phyloP scores from a whole-genome alignment of 2,113 vertebrate genomes.

The Cryptotis parvus region DNA sequence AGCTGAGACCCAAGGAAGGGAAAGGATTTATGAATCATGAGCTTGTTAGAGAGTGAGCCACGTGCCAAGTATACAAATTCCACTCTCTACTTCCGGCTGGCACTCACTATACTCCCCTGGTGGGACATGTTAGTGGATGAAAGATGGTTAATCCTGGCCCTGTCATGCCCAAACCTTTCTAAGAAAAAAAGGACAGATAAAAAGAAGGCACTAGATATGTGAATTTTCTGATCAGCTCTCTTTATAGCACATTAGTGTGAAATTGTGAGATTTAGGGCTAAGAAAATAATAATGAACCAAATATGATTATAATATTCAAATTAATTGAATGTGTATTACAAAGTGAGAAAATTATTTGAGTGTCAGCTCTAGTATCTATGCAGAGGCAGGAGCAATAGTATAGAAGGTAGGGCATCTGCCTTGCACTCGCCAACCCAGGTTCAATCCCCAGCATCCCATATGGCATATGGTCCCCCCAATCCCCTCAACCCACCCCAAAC shows the following conservation, averaged over 20 bases:
- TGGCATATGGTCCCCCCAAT: too few relatives aligned
- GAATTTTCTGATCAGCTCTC: not conserved
- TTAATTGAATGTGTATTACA: conserved; percentile 47
- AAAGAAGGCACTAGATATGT: not conserved
- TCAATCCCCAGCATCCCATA: too few relatives aligned
- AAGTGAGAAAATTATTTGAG: conserved; percentile 59
- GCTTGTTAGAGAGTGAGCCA: not conserved
- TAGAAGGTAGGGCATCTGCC: too few relatives aligned
- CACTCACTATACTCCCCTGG: not conserved
- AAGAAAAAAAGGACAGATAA: not conserved
- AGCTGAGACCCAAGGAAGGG: not conserved
- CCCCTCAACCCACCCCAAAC: too few relatives aligned
- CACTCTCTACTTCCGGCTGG: not conserved
- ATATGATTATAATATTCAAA: conserved; percentile 39
- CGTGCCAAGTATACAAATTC: not conserved
- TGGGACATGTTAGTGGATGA: fast-evolving
- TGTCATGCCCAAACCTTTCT: not conserved
- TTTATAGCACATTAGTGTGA: not conserved
- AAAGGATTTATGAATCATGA: not conserved
- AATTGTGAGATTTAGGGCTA: not conserved
- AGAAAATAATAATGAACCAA: conserved; percentile 38
- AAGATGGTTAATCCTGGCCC: not conserved
- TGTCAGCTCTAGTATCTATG: conserved; percentile 70
- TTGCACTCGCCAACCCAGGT: too few relatives aligned
- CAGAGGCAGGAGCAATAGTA: too few relatives aligned